Conservation (phyloP, 1,140 invertebrate species). For the Euura saliciscinereae region DNA sequence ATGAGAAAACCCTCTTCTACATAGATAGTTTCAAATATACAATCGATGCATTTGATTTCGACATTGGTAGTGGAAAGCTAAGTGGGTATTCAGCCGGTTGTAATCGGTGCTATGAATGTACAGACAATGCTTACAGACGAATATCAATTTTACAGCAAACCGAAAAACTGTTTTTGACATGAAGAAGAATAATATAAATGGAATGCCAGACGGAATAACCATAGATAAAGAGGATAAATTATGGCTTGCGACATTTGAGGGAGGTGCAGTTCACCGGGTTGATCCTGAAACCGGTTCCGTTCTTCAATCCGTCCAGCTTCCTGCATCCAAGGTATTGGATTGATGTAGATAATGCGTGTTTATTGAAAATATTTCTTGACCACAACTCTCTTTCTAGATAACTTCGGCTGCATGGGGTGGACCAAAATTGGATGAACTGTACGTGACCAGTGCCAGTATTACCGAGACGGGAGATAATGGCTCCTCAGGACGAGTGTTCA, state of each 20-base stretch:
- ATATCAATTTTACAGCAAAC: conserved; percentile 29
- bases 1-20: conserved; percentile 73
- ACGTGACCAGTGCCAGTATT: conserved; percentile 47
- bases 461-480: conserved; percentile 37
- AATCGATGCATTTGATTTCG: conserved; percentile 75
- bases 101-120: background rate
- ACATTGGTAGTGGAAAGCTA: conserved; percentile 68
- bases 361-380: too few species aligned
- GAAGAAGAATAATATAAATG: conserved; percentile 27
- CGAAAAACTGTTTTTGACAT: conserved; percentile 35
- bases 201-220: conserved; percentile 55
- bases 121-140: background rate
- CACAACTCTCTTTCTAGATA: conserved; percentile 16
- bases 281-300: background rate
- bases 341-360: background rate
- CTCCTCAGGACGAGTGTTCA: conserved; percentile 55
- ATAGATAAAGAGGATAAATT: conserved; percentile 51
- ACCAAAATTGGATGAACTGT: conserved; percentile 53
- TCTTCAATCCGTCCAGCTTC: background rate
- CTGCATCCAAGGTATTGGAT: background rate
- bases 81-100: conserved; percentile 57
- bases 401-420: conserved; percentile 63
- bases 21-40: conserved; percentile 71
- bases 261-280: conserved; percentile 24
- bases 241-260: conserved; percentile 47